Evolutionary conservation across 1,140 invertebrate genomes (phyloP).

Genomic region (Armadillidium nasatum): DNA sequence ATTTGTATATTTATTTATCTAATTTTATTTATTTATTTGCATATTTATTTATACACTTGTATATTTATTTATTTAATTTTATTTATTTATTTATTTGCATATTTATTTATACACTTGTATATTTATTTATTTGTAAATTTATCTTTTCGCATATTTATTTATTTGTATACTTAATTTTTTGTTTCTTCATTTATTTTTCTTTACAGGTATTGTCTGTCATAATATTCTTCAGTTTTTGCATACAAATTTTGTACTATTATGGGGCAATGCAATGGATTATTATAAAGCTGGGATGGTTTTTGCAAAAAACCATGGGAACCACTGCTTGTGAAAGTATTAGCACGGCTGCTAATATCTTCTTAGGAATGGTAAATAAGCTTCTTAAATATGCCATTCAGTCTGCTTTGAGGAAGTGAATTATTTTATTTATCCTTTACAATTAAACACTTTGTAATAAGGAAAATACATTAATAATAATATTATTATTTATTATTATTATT

Average conservation of each 20-base stretch:
- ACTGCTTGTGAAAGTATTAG: slow-evolving; percentile 88
- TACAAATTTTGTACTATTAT: slow-evolving; percentile 80
- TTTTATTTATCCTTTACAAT: no score
- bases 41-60: no score
- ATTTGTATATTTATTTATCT: slow-evolving; percentile 15
- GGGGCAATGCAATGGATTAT: slow-evolving; percentile 84
- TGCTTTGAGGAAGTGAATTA: no score
- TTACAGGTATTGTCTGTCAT: slow-evolving; percentile 72
- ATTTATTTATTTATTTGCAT: background rate
- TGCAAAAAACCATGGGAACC: slow-evolving; percentile 71
- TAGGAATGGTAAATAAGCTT: slow-evolving; percentile 67
- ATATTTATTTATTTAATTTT: background rate
- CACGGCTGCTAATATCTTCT: slow-evolving; percentile 82
- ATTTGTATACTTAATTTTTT: slow-evolving; percentile 9
- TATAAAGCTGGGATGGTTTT: slow-evolving; percentile 69
- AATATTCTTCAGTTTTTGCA: slow-evolving; percentile 83
- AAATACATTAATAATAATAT: no score
- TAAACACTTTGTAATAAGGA: no score
- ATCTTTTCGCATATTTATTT: background rate
- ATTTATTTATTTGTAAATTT: no score
- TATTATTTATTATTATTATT: no score
- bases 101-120: no score
- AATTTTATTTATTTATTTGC: background rate
- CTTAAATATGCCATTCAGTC: no score
- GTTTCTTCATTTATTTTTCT: background rate